Evolutionary conservation across 2,113 vertebrate species (phyloP).

Genomic region (Pangasianodon hypophthalmus): DNA sequence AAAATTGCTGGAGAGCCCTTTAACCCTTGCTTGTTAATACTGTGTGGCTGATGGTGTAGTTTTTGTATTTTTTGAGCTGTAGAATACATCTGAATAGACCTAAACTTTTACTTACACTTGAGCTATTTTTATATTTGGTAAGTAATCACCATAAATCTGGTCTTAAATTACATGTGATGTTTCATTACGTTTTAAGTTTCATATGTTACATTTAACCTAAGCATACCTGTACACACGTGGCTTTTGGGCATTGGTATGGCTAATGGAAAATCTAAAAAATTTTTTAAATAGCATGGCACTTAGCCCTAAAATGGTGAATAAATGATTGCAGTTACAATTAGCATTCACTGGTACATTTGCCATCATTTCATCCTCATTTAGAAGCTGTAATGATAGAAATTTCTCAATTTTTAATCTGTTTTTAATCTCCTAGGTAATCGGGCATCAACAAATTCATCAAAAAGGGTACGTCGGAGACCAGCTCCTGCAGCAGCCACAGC

Average conservation of each 20-base stretch:
- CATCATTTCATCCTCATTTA: background rate
- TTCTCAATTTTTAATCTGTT: conserved; percentile 4
- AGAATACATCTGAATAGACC: background rate
- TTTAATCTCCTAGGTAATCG: conserved; percentile 64
- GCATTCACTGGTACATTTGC: background rate
- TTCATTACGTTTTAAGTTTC: background rate
- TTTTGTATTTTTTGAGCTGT: background rate
- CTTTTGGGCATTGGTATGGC: background rate
- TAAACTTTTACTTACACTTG: background rate
- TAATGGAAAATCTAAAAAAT: background rate
- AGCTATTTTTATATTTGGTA: background rate
- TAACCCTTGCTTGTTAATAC: background rate
- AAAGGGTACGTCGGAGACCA: conserved; percentile 66
- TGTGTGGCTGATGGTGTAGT: background rate
- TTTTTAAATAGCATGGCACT: background rate
- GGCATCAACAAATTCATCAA: conserved; percentile 65
- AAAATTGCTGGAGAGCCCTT: background rate
- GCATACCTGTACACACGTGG: background rate
- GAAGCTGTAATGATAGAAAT: background rate
- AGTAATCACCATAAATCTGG: background rate
- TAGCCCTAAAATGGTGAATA: background rate
- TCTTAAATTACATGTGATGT: background rate
- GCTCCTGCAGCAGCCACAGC: conserved; percentile 59
- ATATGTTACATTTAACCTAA: background rate
- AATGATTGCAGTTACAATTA: background rate